Evolutionary conservation across 2,797 vertebrate species (phyloP), one percentile per base, ranked within the genome.

Genomic region (Sparus aurata): DNA sequence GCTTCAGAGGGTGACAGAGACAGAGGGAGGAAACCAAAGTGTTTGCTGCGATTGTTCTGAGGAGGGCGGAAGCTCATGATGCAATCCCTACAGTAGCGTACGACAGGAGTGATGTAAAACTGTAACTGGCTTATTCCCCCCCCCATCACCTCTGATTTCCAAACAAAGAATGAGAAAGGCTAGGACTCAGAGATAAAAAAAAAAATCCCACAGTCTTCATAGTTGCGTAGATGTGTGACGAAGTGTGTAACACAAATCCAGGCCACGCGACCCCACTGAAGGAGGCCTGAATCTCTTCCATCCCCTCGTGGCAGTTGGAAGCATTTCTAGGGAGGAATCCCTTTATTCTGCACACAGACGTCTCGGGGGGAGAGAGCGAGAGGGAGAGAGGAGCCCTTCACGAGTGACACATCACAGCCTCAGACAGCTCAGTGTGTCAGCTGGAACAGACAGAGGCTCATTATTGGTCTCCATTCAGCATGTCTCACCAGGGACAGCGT

Each of bases 401-500:
- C 75, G 61, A 87, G 89, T 88, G 89, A 92, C 91, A 93, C 91
- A 92, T 94, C 91, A 90, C 79, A 91, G 89, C 76, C 81, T 74
- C 71, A 90, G 87, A 92, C 91, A 82, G 82, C 85, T 89, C 89
- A 79, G 73, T 89, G 86, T 91, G 87, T 91, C 89, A 82, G 82
- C 86, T 85, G 88, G 88, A 92, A 82, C 86, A 93, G 89, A 92
- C 90, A 92, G 91, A 85, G 79, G 76, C 91, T 93, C 93, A 93
- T 93, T 94, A 93, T 93, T 79, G 85, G 69, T 83, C 85, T 88
- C 80, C 67, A 74, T 85, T 85, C 91, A 76, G 79, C 62, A 23
- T 62, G 77, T 59, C 87, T 89, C 92, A 90, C 86, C 50, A 80
- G 90, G 84, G 90, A 86, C 79, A 65, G 65, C 68, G 65, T 43